Base-by-base conservation (phyloP, 2,797 vertebrate genomes). In the Prionace glauca region DNA sequence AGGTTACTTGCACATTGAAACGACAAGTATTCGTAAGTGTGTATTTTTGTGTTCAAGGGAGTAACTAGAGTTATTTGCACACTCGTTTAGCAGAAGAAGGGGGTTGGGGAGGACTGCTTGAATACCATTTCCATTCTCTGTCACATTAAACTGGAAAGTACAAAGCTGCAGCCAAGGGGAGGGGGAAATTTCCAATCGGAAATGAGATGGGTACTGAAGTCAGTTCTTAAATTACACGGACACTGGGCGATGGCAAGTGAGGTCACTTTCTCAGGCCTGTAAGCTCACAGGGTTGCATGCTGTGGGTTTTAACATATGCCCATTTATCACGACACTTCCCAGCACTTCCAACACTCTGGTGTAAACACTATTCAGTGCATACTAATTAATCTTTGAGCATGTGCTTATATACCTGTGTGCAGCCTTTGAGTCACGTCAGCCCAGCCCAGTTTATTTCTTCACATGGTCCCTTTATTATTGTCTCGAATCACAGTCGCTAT, bases 1-100 rank as follows among this genome's bases (percentile, higher is more conserved):
- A 94, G 56, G 72, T 45, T 32, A 29, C 97, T 97, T 97, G 98
- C 98, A 98, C 98, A 98, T 97, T 97, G 97, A 97, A 97, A 97
- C 97, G 97, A 96, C 97, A 95, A 95, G 93, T 95, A 69, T 92
- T 97, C 97, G 96, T 97, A 96, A 95, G 95, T 96, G 97, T 97
- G 97, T 97, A 97, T 97, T 97, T 56, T 96, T 97, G 96, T 97
- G 96, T 97, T 95, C 96, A 96, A 97, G 97, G 62, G 56, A 24
- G 22, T 71, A 24, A 9, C 16, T 41, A 74, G 50, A 77, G 74
- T 18, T 95, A 95, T 97, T 98, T 98, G 98, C 97, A 98, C 98
- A 97, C 97, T 97, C 96, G 71, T 77, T 77, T 74, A 72, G 93
- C 71, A n/a, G 71, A 26, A 26, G 32, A 18, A 36, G 67, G 60